Base-by-base conservation (phyloP, 2,797 vertebrate genomes). In the Chloroceryle inda region DNA sequence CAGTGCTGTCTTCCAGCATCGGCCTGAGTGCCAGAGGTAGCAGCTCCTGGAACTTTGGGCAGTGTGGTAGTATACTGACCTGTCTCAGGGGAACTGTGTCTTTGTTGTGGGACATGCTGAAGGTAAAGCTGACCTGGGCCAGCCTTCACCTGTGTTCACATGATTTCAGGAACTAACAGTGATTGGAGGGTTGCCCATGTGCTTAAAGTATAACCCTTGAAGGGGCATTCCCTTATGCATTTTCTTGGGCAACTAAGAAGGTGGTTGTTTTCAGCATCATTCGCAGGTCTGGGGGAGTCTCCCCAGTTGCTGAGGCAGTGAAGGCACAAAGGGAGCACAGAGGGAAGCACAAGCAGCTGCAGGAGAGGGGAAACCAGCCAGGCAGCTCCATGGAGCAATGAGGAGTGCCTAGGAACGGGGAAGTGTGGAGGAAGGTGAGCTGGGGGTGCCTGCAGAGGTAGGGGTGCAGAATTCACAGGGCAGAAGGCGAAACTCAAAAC, bases 51-150 rank as follows among this genome's bases (percentile, higher is more conserved):
- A 35, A 16, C 3, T 27, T 9, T 8, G 23, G 12, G 37, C 26
- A 8, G 31, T 0, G 12, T 44, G 18, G 35, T 27, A 64, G 26
- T 31, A 13, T 5, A 0, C 0, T 7, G 53, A 18, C 52, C 21
- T 31, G 20, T 53, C 3, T 0, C 2, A 0, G 2, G 47, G 45
- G 29, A 31, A 21, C 16, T 15, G 3, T 21, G 16, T 50, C 31
- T 29, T 42, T 67, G 9, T 33, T 64, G n/a, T 45, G 49, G 52
- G 40, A 19, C 7, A 0, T 16, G 26, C 11, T 84, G 7, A 22
- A 22, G 16, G 40, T 55, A 52, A 26, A 44, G 35, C 53, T 76
- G 64, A 27, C 16, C 20, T 23, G 62, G 42, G n/a, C 11, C 66
- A 75, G 22, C 66, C 18, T 61, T 69, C 9, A 10, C 29, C 31